These are phyloP conservation scores for Malurus alboscapulatus DNA, from an alignment of 2,113 vertebrate species.

Conservation along the genomic window DNA sequence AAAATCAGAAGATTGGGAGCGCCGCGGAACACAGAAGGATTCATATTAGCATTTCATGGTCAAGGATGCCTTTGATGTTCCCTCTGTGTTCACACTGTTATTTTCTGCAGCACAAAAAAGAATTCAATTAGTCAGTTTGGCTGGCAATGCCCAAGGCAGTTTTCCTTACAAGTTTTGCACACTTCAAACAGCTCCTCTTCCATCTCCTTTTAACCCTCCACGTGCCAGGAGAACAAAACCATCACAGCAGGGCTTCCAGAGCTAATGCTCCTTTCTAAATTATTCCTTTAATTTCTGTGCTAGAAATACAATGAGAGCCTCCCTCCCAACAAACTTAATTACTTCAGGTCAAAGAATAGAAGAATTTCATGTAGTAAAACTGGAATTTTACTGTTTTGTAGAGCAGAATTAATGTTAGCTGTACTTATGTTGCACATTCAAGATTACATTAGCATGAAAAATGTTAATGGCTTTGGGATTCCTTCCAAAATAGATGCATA, in stretches of 20 bases:
- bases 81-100: constrained; percentile 37
- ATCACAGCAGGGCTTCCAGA: constrained; percentile 14
- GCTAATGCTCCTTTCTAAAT: background rate
- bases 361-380: background rate
- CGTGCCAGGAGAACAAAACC: background rate
- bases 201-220: constrained; percentile 55
- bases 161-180: constrained; percentile 21
- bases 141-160: constrained; percentile 42
- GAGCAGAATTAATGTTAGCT: constrained; percentile 58
- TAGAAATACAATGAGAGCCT: constrained; percentile 17
- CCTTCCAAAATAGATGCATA: constrained; percentile 42
- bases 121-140: constrained; percentile 40
- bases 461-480: constrained; percentile 46
- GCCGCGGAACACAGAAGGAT: constrained; percentile 9
- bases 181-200: constrained; percentile 27
- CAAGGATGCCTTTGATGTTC: constrained; percentile 56
- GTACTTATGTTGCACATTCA: background rate
- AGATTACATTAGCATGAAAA: constrained; percentile 39
- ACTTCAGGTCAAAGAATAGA: constrained; percentile 54
- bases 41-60: constrained; percentile 49
- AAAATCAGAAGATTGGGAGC: background rate
- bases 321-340: constrained; percentile 52
- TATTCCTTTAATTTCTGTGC: constrained; percentile 46
- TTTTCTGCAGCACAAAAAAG: constrained; percentile 26
- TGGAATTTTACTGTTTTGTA: constrained; percentile 45